Conservation (phyloP, 1,140 invertebrate genomes). For the Halictus rubicundus region DNA sequence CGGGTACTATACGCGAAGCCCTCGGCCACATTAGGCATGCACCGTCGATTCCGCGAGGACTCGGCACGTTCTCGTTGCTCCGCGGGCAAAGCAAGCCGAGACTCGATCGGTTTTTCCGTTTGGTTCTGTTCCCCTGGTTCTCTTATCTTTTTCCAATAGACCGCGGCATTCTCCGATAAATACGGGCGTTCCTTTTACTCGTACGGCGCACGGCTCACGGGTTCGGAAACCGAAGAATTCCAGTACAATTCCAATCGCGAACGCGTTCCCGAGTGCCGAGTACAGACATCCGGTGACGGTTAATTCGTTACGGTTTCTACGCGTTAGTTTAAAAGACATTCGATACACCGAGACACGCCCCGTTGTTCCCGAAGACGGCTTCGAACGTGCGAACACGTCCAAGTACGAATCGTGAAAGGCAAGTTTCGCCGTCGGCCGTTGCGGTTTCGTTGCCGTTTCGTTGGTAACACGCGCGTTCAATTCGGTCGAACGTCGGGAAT, state of each 20-base stretch:
- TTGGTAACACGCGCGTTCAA: background rate
- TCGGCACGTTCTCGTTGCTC: background rate
- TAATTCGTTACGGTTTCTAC: slow-evolving; percentile 17
- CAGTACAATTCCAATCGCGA: slow-evolving; percentile 9
- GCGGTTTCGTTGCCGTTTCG: background rate
- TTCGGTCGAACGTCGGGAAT: background rate
- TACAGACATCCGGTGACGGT: slow-evolving; percentile 5
- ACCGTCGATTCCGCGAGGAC: background rate
- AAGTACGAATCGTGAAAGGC: background rate
- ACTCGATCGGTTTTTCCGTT: no score
- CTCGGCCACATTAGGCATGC: background rate
- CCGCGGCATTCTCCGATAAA: no score
- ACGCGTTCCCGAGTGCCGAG: background rate
- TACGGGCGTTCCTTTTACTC: background rate
- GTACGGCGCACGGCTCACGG: background rate
- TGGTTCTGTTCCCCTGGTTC: no score
- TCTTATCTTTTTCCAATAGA: no score
- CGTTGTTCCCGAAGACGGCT: slow-evolving; percentile 3
- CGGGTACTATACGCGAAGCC: background rate
- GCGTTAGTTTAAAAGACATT: slow-evolving; percentile 13
- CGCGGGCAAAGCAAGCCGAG: no score
- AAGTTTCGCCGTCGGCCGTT: background rate
- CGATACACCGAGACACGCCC: slow-evolving; percentile 14
- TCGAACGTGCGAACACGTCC: slow-evolving; percentile 8
- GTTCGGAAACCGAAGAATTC: background rate